Conservation (phyloP, 2,888 invertebrate genomes). For the Synanthedon andrenaeformis region DNA sequence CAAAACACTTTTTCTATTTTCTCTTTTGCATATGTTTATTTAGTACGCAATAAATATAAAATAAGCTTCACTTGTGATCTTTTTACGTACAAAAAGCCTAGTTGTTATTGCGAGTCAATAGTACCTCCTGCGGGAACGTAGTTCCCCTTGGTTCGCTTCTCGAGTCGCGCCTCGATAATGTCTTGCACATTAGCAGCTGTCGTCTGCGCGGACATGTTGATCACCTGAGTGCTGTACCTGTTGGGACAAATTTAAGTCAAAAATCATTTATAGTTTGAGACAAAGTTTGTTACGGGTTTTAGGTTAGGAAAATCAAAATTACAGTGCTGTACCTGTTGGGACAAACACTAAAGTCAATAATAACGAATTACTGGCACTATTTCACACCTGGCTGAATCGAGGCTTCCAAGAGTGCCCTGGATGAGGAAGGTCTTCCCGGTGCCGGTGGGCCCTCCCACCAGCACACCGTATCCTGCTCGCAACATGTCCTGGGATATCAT, state of each 20-base stretch:
- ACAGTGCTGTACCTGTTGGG: too few relatives aligned
- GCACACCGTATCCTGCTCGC: slow-evolving; percentile 74
- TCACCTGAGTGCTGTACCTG: slow-evolving; percentile 73
- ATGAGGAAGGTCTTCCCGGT: slow-evolving; percentile 88
- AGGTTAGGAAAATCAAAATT: neutral
- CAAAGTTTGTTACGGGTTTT: neutral
- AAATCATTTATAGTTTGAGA: neutral
- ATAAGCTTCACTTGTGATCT: too few relatives aligned
- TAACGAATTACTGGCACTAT: too few relatives aligned
- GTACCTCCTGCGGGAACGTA: slow-evolving; percentile 81
- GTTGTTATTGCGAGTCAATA: too few relatives aligned
- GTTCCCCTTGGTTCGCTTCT: slow-evolving; percentile 88
- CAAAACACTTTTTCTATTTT: too few relatives aligned
- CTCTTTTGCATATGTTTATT: too few relatives aligned
- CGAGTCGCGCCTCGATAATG: slow-evolving; percentile 85
- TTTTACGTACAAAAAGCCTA: too few relatives aligned
- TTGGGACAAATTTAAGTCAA: neutral
- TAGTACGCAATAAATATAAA: too few relatives aligned
- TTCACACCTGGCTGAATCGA: slow-evolving; percentile 54
- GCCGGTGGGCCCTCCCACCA: slow-evolving; percentile 88
- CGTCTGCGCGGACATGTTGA: slow-evolving; percentile 93
- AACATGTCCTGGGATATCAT: slow-evolving; percentile 77
- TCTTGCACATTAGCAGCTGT: slow-evolving; percentile 87
- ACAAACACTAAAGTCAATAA: too few relatives aligned
- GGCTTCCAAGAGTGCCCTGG: slow-evolving; percentile 72